Evolutionary conservation across 1,140 invertebrate genomes (phyloP), one percentile per base, ranked within the genome.

Genomic region (Aphaenogaster ashmeadi): DNA sequence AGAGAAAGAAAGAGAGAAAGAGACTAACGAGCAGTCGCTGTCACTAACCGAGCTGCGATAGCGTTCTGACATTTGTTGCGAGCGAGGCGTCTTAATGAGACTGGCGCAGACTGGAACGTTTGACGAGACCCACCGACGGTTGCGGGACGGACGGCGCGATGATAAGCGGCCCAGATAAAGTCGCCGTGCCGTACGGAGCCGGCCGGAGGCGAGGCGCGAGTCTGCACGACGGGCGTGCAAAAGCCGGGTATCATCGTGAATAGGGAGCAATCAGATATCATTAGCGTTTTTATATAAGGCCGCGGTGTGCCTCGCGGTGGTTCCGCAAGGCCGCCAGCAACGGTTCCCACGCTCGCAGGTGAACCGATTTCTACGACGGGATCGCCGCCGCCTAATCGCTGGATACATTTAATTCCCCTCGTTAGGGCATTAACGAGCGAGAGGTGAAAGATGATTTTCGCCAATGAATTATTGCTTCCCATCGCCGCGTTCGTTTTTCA

Each of bases 241-340:
- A 88, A 87, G 54, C 88, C 85, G 86, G 92, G 93, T 94, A 94
- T 94, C 94, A 93, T 95, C 94, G 91, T 93, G 94, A 94, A 94
- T 93, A 93, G 91, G 89, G 93, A 93, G 93, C 94, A 94, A 94
- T 95, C 94, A 94, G 94, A 94, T 95, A 94, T 94, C 94, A 94
- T 95, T 94, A 94, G 92, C 91, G 92, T 94, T 94, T 94, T 94
- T 93, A 89, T 91, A 81, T 81, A 71, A 81, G 54, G 27, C 69
- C 80, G 52, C 9, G 62, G 52, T 38, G 88, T 93, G 90, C 91
- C 87, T 74, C 87, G 87, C 89, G 90, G 87, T 86, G 79, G 88
- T 93, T 93, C 92, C 91, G 90, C 90, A 93, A 92, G 91, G 91
- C 92, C 88, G 91, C 85, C 89, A 79, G 83, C 69, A 62, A 41